Conservation (phyloP, 2,888 invertebrate species). For the Automeris io region DNA sequence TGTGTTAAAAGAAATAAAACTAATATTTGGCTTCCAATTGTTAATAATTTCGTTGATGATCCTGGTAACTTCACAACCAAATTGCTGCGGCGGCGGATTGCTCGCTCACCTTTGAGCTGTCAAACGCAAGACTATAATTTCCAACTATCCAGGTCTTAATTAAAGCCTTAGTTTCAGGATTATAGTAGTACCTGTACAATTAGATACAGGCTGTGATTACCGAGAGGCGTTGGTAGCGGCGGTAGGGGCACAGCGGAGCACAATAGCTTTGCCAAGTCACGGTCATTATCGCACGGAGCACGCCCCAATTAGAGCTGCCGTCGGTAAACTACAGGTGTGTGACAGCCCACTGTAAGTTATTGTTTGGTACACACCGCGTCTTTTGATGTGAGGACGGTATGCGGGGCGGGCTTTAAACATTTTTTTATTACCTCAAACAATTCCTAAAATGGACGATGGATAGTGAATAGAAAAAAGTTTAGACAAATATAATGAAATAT, state of each 20-base stretch:
- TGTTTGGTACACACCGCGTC: conserved; percentile 1
- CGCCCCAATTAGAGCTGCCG: conserved; percentile 2
- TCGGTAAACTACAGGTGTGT: neutral
- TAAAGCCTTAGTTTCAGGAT: neutral
- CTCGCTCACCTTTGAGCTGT: no score
- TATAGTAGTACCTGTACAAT: neutral
- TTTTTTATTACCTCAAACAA: neutral
- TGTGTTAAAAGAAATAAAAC: neutral
- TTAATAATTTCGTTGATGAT: no score
- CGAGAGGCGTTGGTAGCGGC: neutral
- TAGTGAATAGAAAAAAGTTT: neutral
- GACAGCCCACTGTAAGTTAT: neutral
- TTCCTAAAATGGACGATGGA: neutral
- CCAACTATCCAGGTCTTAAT: no score
- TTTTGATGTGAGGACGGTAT: neutral
- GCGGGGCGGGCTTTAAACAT: neutral
- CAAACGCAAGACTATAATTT: no score
- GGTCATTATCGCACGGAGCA: neutral
- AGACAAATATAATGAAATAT: no score
- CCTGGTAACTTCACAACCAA: no score
- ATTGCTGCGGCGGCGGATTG: no score
- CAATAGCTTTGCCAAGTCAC: conserved; percentile 3
- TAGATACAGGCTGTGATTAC: neutral
- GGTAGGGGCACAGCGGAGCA: neutral
- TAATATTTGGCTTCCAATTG: no score